Conservation (phyloP, 2,888 invertebrate genomes). For the Ctena decussata region DNA sequence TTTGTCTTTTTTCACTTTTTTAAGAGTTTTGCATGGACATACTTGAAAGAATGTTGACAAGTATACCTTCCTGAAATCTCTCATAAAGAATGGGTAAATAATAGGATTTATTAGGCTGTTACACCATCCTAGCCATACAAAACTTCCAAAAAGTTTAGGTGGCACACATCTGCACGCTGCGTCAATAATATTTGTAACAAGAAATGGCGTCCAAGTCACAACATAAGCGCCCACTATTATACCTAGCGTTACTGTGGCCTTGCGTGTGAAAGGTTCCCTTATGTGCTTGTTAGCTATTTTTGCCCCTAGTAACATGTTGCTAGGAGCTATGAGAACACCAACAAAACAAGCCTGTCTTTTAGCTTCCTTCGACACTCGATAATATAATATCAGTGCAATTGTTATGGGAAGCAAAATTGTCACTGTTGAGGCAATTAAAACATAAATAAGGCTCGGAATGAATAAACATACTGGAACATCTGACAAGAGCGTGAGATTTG, state of each 20-base stretch:
- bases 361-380: conserved; percentile 80
- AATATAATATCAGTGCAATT: conserved; percentile 78
- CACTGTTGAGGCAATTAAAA: conserved; percentile 73
- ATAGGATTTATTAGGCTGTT: conserved; percentile 81
- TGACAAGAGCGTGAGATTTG: conserved; percentile 76
- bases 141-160: conserved; percentile 69
- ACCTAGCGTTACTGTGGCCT: conserved; percentile 80
- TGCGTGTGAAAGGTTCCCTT: conserved; percentile 80
- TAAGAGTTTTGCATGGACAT: conserved; percentile 64
- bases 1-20: conserved; percentile 38
- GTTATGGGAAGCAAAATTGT: conserved; percentile 81
- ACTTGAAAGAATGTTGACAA: conserved; percentile 60
- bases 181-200: conserved; percentile 74
- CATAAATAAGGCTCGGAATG: conserved; percentile 77
- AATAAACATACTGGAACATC: conserved; percentile 76
- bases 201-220: conserved; percentile 81
- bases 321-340: conserved; percentile 74
- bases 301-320: conserved; percentile 77
- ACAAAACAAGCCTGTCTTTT: conserved; percentile 79
- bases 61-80: conserved; percentile 81
- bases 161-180: conserved; percentile 77
- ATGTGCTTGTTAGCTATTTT: conserved; percentile 75
- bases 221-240: conserved; percentile 82
- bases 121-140: conserved; percentile 82
- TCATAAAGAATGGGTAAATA: conserved; percentile 81